Conservation (phyloP, 2,113 vertebrate genomes). For the Progne subis region DNA sequence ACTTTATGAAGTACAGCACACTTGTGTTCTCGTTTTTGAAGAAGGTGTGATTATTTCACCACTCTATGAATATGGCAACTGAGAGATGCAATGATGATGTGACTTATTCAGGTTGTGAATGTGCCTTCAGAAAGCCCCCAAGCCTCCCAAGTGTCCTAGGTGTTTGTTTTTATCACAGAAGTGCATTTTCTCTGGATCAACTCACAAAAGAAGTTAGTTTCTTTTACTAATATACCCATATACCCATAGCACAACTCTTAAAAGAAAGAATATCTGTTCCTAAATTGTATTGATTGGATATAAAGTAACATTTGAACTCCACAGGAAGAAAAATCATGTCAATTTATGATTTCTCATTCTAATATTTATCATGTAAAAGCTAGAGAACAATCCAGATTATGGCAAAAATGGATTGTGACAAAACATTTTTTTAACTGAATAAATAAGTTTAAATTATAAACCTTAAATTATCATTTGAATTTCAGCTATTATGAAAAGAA, state of each 20-base stretch:
- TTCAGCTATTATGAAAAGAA: background rate
- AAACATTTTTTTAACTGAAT: background rate
- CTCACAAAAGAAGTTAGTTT: background rate
- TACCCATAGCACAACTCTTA: background rate
- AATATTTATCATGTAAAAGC: slow-evolving; percentile 3
- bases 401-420: background rate
- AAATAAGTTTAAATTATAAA: background rate
- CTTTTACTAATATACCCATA: background rate
- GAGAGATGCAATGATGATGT: background rate
- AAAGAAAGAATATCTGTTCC: background rate
- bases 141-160: background rate
- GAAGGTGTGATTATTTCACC: background rate
- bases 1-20: background rate
- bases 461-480: background rate
- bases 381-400: background rate
- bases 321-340: background rate
- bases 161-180: background rate
- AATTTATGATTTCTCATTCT: background rate
- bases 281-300: background rate
- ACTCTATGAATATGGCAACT: background rate
- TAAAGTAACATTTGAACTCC: slow-evolving; percentile 9
- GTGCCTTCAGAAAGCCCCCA: background rate
- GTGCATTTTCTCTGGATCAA: background rate
- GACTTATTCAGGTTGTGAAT: background rate
- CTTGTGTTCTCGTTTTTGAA: background rate